Conservation (phyloP, 2,888 invertebrate genomes). For the Spodoptera picta region DNA sequence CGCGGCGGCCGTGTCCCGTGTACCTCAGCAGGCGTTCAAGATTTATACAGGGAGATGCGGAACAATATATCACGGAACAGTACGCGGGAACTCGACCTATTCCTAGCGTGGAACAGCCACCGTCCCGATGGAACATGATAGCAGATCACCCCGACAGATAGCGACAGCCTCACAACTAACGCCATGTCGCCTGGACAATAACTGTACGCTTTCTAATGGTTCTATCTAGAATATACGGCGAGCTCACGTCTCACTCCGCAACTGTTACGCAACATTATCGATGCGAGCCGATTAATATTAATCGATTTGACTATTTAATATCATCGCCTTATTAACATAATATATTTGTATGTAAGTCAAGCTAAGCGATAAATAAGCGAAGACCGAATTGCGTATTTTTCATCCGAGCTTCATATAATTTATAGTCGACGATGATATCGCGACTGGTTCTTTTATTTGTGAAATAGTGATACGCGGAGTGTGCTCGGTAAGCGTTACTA, state of each 20-base stretch:
- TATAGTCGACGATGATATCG: conserved; percentile 88
- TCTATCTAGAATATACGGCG: conserved; percentile 55
- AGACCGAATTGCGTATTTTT: conserved; percentile 86
- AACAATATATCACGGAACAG: conserved; percentile 87
- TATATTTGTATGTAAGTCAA: conserved; percentile 81
- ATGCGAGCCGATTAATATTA: conserved; percentile 66
- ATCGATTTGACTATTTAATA: conserved; percentile 68
- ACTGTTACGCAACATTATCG: conserved; percentile 57
- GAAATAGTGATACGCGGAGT: conserved; percentile 88
- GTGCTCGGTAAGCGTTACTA: conserved; percentile 88
- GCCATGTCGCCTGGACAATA: conserved; percentile 67
- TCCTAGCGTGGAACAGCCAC: conserved; percentile 85
- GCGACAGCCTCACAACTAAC: conserved; percentile 71
- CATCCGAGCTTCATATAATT: conserved; percentile 86
- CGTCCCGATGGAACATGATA: conserved; percentile 83
- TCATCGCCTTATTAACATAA: conserved; percentile 75
- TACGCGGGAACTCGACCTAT: conserved; percentile 88
- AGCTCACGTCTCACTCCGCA: conserved; percentile 44
- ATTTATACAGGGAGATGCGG: conserved; percentile 88
- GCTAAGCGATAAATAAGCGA: conserved; percentile 84
- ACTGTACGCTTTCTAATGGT: conserved; percentile 62
- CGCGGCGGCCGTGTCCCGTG: conserved; percentile 85
- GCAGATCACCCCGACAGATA: conserved; percentile 81
- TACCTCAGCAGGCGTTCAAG: conserved; percentile 89
- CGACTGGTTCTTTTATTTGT: conserved; percentile 88